phyloP scores from a whole-genome alignment of 2,888 invertebrate genomes.

The Limnephilus auricula region DNA sequence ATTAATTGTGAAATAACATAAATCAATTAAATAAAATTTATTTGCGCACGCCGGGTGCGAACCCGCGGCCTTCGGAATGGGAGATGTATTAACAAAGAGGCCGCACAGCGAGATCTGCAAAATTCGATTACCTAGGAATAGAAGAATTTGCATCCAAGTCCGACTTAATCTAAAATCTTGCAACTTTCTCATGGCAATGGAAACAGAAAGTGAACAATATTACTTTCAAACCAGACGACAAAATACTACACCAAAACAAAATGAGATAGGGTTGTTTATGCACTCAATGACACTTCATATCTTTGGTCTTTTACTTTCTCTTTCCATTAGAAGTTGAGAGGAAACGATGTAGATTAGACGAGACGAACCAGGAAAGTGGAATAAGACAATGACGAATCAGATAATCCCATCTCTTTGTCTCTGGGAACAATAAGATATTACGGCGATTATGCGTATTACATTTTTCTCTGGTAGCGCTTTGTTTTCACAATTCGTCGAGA shows the following conservation, averaged over 20 bases:
- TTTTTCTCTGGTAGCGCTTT: background rate
- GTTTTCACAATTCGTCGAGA: background rate
- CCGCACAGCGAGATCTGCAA: no score
- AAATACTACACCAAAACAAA: background rate
- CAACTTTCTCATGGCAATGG: background rate
- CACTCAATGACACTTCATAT: background rate
- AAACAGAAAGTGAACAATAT: background rate
- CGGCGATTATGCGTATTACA: background rate
- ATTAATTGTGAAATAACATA: no score
- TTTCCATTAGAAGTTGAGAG: background rate
- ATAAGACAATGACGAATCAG: conserved; percentile 10
- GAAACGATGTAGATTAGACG: background rate
- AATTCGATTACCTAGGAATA: no score
- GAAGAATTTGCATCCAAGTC: no score
- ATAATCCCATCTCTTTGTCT: conserved; percentile 4
- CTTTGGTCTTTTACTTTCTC: background rate
- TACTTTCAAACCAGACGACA: background rate
- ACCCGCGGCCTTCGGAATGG: no score
- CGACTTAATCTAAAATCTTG: background rate
- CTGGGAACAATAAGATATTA: conserved; percentile 21
- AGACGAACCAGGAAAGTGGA: background rate
- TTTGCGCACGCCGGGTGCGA: no score
- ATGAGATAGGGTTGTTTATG: background rate
- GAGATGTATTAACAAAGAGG: no score
- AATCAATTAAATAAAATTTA: no score